Percentiles rank a stretch among this genome's conserved stretches.
phyloP scores from a whole-genome alignment of 2,113 vertebrate genomes.

The Leucopternis melanops region DNA sequence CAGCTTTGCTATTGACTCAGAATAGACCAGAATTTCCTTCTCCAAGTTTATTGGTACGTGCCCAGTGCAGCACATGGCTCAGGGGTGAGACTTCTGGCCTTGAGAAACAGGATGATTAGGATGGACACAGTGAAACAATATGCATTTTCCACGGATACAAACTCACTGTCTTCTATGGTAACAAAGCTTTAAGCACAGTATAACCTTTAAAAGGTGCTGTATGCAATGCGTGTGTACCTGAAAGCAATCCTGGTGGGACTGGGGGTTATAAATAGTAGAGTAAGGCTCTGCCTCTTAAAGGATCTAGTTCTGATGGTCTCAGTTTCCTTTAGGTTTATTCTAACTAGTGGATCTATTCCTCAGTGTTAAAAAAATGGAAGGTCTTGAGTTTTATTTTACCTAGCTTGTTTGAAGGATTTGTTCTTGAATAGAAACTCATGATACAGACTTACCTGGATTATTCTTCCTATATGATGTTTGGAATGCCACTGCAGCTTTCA shows the following conservation, averaged over 20 bases:
- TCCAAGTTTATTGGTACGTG: neutral
- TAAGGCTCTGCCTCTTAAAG: neutral
- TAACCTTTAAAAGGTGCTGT: neutral
- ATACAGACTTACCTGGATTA: neutral
- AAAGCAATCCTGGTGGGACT: neutral
- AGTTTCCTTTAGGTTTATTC: neutral
- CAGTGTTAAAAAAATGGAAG: neutral
- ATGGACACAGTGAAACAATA: neutral
- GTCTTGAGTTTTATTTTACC: neutral
- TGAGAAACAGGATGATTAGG: neutral
- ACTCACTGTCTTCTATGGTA: neutral
- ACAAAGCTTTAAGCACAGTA: neutral
- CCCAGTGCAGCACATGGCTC: neutral
- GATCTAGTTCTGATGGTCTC: neutral
- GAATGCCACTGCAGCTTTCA: neutral
- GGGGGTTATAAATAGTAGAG: neutral
- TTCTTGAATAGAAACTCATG: neutral
- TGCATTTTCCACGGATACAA: neutral
- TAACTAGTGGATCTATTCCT: neutral
- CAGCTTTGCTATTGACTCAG: neutral
- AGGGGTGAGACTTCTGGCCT: neutral
- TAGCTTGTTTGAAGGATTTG: neutral
- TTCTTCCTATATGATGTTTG: neutral
- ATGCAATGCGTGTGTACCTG: rapidly evolving
- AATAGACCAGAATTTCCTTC: neutral